Percentiles rank a stretch among this genome's conserved stretches.
Evolutionary conservation across 1,140 invertebrate genomes (phyloP).

Genomic region (Tetramorium simillimum): DNA sequence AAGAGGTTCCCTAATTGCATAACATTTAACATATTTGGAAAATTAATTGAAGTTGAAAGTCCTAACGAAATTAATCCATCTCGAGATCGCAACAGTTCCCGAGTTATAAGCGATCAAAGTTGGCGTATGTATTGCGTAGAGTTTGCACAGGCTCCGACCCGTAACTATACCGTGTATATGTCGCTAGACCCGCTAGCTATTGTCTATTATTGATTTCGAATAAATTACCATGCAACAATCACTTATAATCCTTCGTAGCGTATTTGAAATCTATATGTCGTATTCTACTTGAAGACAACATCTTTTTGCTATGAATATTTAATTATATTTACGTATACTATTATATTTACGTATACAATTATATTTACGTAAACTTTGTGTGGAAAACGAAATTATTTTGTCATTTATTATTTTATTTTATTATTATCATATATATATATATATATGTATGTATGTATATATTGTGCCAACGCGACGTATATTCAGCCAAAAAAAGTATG

Average conservation of each 20-base stretch:
- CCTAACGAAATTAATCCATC: neutral
- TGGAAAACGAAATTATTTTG: neutral
- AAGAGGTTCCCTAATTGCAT: neutral
- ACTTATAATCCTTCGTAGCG: neutral
- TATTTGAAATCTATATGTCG: neutral
- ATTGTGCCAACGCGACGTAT: no score
- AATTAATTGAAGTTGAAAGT: slow-evolving; percentile 3
- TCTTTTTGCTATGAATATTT: neutral
- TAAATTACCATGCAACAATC: neutral
- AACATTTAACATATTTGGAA: neutral
- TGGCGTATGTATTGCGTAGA: neutral
- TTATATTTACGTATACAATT: no score
- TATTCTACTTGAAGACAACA: neutral
- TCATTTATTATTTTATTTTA: neutral
- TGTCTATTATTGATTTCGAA: neutral
- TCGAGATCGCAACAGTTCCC: neutral
- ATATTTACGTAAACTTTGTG: neutral
- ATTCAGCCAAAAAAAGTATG: neutral
- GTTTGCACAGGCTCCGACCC: neutral
- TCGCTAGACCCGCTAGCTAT: neutral
- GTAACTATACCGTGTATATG: neutral
- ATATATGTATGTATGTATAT: no score
- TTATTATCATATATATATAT: no score
- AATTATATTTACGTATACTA: no score
- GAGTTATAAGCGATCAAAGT: slow-evolving; percentile 19